Evolutionary conservation across 2,113 vertebrate genomes (phyloP).

Genomic region (Lethenteron reissneri): DNA sequence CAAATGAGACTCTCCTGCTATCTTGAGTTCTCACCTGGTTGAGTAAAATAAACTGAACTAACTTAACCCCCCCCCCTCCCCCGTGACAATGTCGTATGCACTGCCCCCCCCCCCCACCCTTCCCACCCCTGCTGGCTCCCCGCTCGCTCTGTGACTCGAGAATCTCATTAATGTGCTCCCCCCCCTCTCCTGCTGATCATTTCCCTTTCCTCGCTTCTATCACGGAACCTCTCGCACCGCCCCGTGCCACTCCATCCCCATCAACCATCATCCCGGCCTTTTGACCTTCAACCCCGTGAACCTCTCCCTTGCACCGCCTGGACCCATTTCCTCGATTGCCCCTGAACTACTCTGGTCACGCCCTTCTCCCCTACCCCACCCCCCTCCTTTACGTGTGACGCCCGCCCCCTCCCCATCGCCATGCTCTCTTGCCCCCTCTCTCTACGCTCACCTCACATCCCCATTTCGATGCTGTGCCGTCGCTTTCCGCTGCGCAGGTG

Average conservation of each 20-base stretch:
- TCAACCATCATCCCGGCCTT: not conserved
- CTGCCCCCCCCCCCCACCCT: not conserved
- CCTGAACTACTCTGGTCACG: not conserved
- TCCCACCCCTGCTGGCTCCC: not conserved
- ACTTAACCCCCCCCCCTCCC: not conserved
- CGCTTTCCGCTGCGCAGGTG: too few relatives aligned
- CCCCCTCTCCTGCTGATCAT: not conserved
- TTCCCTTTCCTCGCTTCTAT: not conserved
- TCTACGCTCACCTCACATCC: not conserved
- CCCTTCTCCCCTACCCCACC: not conserved
- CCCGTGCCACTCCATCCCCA: not conserved
- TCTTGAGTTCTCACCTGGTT: too few relatives aligned
- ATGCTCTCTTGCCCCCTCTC: not conserved
- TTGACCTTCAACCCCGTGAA: not conserved
- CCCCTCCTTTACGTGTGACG: not conserved
- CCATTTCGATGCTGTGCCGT: not conserved
- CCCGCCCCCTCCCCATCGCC: not conserved
- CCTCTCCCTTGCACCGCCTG: not conserved
- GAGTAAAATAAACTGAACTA: too few relatives aligned
- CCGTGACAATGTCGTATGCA: not conserved
- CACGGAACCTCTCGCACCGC: not conserved
- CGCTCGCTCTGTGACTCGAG: not conserved
- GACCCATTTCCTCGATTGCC: not conserved
- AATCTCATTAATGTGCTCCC: not conserved
- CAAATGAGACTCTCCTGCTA: too few relatives aligned